Evolutionary conservation across 1,140 invertebrate genomes (phyloP).

Genomic region (Drosophila saltans): DNA sequence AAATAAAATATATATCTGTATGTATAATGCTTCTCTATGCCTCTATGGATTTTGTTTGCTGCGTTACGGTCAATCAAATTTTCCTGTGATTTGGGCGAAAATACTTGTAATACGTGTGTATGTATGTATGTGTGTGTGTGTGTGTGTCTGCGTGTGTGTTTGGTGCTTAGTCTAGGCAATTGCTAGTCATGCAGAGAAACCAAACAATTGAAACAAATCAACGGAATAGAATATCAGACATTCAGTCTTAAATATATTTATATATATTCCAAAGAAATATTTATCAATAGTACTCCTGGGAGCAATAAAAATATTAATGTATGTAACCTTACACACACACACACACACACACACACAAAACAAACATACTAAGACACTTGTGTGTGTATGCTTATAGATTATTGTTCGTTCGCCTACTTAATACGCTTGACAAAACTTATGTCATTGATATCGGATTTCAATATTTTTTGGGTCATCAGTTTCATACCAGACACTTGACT

Average conservation of each 20-base stretch:
- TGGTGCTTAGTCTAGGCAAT: neutral
- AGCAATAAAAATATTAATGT: slow-evolving; percentile 5
- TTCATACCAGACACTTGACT: neutral
- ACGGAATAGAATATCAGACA: slow-evolving; percentile 4
- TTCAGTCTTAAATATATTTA: neutral
- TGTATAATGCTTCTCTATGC: neutral
- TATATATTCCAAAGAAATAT: neutral
- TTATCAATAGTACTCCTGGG: slow-evolving; percentile 4
- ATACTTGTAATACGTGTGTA: slow-evolving; percentile 25
- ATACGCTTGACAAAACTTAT: slow-evolving; percentile 49
- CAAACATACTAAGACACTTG: neutral
- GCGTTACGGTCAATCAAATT: slow-evolving; percentile 49
- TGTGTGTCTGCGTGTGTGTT: neutral
- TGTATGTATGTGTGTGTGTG: slow-evolving; percentile 25
- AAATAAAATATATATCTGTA: no score
- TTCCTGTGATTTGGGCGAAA: slow-evolving; percentile 36
- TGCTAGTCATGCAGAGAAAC: neutral
- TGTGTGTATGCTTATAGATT: neutral
- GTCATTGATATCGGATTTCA: slow-evolving; percentile 59
- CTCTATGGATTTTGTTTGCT: slow-evolving; percentile 44
- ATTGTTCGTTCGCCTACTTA: slow-evolving; percentile 39
- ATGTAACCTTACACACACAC: slow-evolving; percentile 4
- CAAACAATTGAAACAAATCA: slow-evolving; percentile 9
- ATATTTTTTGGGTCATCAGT: slow-evolving; percentile 27
- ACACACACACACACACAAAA: neutral